Base-by-base conservation (phyloP, 2,113 vertebrate genomes). In the Asarcornis scutulata region DNA sequence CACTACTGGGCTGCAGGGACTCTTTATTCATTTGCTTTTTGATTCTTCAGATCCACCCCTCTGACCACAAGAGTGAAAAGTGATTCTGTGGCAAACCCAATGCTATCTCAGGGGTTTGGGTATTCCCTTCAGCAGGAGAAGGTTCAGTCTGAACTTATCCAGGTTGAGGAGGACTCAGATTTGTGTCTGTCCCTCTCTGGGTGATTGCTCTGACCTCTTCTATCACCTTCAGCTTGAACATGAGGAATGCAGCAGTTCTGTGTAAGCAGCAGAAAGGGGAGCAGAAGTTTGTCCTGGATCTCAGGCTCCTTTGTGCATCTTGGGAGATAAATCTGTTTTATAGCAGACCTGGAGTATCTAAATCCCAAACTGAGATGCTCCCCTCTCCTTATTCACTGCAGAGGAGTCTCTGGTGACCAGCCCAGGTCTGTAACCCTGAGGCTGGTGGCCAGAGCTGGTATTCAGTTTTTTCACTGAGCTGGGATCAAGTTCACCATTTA, bases 141-240 rank as follows among this genome's bases (percentile, higher is more conserved):
- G 0, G 0, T 2, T 32, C 27, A 21, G 29, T 48, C 32, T 9
- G 55, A 76, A 85, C 22, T 69, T 6, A 53, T 21, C 26, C 36
- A 59, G 23, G 5, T 14, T 3, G 2, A 82, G 20, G 8, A 63
- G 15, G 15, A 40, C 17, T 66, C 2, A 5, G 3, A 69, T 86
- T 48, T 83, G 5, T 68, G 4, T 74, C 23, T 66, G 6, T 2
- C 2, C 2, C 7, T 71, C 23, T 6, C 13, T 27, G 20, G 20
- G 6, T 1, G 2, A 66, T 52, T 83, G 50, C 5, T 64, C 25
- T 53, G 50, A 77, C 15, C 13, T 63, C 71, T 81, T 55, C 26
- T 40, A 5, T 8, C 4, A 50, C 27, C 18, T 83, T 86, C 40
- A 81, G 12, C 11, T 42, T 46, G 62, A 81, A 88, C 71, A 13